Conservation (phyloP, 1,140 invertebrate genomes). For the Platyura marginata region DNA sequence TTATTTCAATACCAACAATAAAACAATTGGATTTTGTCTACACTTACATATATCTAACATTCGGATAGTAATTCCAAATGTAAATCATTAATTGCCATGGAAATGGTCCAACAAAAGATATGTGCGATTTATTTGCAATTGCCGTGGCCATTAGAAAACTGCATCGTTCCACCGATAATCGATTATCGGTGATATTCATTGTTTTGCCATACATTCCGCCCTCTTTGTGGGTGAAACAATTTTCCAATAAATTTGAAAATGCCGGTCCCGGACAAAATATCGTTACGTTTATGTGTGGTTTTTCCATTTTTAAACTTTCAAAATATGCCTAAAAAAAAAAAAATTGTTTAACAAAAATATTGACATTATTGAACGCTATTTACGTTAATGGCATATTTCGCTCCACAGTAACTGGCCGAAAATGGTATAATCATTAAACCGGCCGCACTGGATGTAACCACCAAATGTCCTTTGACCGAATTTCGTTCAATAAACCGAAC, state of each 20-base stretch:
- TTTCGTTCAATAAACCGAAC: constrained; percentile 29
- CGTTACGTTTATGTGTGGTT: constrained; percentile 34
- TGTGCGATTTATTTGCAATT: constrained; percentile 53
- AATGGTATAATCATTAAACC: constrained; percentile 48
- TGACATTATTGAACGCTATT: constrained; percentile 8
- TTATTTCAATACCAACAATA: too few species aligned
- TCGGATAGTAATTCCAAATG: too few species aligned
- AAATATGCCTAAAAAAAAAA: constrained; percentile 45
- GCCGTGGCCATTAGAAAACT: constrained; percentile 50
- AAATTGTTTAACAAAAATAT: neutral
- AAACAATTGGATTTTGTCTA: too few species aligned
- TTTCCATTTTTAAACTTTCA: constrained; percentile 40
- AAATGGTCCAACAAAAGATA: constrained; percentile 55
- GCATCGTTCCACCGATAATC: constrained; percentile 53
- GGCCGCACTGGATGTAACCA: constrained; percentile 51
- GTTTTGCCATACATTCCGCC: constrained; percentile 37
- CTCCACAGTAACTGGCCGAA: constrained; percentile 57
- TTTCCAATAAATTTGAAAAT: constrained; percentile 48
- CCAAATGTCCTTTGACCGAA: constrained; percentile 42
- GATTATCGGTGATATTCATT: constrained; percentile 29
- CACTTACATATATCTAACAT: too few species aligned
- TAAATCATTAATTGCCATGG: too few species aligned
- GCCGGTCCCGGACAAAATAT: constrained; percentile 61
- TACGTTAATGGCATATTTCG: constrained; percentile 71
- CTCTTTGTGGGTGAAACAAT: constrained; percentile 44